These are phyloP conservation scores for Melanotaenia maccullochi DNA, from an alignment of 2,797 vertebrate species.

Conservation along the genomic window DNA sequence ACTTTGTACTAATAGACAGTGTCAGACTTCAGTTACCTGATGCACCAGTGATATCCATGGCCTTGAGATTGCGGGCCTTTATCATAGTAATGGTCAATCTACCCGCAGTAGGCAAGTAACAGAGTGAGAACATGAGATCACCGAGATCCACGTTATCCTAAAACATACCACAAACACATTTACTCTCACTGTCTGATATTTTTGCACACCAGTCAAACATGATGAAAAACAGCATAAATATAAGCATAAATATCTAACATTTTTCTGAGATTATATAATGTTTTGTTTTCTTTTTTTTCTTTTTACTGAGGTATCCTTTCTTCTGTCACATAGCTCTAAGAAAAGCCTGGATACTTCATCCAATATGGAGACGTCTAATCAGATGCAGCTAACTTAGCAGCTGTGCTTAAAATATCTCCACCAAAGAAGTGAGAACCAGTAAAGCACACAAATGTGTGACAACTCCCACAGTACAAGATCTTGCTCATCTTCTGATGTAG, in stretches of 20 bases:
- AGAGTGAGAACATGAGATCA: slow-evolving; percentile 98
- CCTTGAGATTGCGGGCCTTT: slow-evolving; percentile 98
- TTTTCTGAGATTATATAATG: slow-evolving; percentile 8
- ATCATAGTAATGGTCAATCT: slow-evolving; percentile 98
- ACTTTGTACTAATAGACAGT: not conserved
- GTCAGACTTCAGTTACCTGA: slow-evolving; percentile 85
- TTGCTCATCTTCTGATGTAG: slow-evolving; percentile 21
- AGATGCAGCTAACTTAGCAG: slow-evolving; percentile 73
- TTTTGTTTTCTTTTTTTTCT: slow-evolving; percentile 8
- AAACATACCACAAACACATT: slow-evolving; percentile 53
- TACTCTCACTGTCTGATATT: not conserved
- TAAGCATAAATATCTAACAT: slow-evolving; percentile 11
- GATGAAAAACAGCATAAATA: not conserved
- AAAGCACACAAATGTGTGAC: slow-evolving; percentile 53
- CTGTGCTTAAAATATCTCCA: slow-evolving; percentile 79
- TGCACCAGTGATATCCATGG: slow-evolving; percentile 99
- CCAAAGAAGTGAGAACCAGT: slow-evolving; percentile 66
- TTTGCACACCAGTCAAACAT: not conserved
- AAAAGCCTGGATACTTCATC: slow-evolving; percentile 58
- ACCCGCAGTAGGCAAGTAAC: slow-evolving; percentile 97
- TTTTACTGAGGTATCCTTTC: slow-evolving; percentile 17
- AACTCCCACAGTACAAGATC: slow-evolving; percentile 37
- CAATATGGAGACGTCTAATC: slow-evolving; percentile 60
- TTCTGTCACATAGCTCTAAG: slow-evolving; percentile 46
- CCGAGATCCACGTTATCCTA: slow-evolving; percentile 99